phyloP scores from a whole-genome alignment of 2,113 vertebrate genomes.

The Eubucco bourcierii region DNA sequence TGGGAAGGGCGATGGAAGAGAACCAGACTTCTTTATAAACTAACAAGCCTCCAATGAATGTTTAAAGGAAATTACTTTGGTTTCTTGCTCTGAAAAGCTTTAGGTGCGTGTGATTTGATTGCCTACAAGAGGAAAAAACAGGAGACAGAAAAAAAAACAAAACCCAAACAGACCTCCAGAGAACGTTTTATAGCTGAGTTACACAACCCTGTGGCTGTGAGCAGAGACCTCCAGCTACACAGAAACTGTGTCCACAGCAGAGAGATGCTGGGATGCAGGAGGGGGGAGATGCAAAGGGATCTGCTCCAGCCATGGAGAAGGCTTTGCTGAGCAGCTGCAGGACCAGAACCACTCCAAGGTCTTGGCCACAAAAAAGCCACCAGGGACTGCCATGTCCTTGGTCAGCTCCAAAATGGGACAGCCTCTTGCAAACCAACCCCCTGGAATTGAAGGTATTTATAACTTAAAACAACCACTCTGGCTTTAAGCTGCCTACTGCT shows the following conservation, averaged over 20 bases:
- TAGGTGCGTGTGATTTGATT: background rate
- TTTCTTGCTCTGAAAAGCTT: background rate
- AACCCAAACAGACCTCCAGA: background rate
- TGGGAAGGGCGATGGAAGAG: constrained; percentile 37
- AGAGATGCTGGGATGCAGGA: background rate
- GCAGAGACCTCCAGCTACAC: background rate
- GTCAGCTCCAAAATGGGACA: accelerated
- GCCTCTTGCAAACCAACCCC: background rate
- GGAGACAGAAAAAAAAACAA: background rate
- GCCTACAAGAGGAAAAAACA: constrained; percentile 1
- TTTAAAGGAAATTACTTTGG: constrained; percentile 43
- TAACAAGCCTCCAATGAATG: background rate
- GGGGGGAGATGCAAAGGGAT: background rate
- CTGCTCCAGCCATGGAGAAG: background rate
- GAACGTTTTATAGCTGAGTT: background rate
- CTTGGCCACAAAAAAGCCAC: background rate
- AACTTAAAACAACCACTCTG: background rate
- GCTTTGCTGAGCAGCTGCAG: background rate
- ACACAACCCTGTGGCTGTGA: background rate
- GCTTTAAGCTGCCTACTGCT: background rate
- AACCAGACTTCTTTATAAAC: constrained; percentile 14
- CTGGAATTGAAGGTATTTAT: background rate
- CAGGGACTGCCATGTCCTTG: accelerated
- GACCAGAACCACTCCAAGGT: background rate
- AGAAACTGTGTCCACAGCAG: background rate